Conservation (phyloP, 1,140 invertebrate species). For the Psilanteris sp. region DNA sequence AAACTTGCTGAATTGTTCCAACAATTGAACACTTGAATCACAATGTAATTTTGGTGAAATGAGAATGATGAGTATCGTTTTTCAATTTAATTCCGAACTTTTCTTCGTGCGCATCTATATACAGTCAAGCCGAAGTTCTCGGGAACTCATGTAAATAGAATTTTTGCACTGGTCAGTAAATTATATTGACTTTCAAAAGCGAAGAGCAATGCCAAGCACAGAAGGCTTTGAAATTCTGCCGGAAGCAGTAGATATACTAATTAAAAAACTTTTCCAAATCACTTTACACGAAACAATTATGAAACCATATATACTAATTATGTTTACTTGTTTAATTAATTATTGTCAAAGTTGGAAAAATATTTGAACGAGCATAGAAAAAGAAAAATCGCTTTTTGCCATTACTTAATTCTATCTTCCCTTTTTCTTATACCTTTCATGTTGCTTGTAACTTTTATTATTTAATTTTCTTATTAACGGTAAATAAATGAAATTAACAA, state of each 20-base stretch:
- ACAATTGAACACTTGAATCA: slow-evolving; percentile 20
- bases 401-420: too few relatives aligned
- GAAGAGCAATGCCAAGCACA: slow-evolving; percentile 7
- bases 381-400: too few relatives aligned
- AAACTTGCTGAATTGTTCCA: neutral
- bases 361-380: too few relatives aligned
- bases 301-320: slow-evolving; percentile 4
- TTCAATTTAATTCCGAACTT: slow-evolving; percentile 49
- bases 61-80: slow-evolving; percentile 45
- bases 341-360: too few relatives aligned
- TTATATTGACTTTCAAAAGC: slow-evolving; percentile 47
- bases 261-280: slow-evolving; percentile 42
- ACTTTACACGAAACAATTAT: slow-evolving; percentile 23
- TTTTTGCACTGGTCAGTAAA: slow-evolving; percentile 52
- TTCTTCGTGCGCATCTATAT: slow-evolving; percentile 2
- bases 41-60: slow-evolving; percentile 15
- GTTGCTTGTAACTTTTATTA: too few relatives aligned
- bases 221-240: slow-evolving; percentile 15
- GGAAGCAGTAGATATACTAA: slow-evolving; percentile 14
- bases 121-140: slow-evolving; percentile 26
- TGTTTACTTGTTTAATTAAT: too few relatives aligned
- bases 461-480: too few relatives aligned
- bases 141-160: slow-evolving; percentile 49
- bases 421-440: too few relatives aligned
- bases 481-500: too few relatives aligned